Conservation (phyloP, 2,113 vertebrate genomes). For the Pterophyllum scalare region DNA sequence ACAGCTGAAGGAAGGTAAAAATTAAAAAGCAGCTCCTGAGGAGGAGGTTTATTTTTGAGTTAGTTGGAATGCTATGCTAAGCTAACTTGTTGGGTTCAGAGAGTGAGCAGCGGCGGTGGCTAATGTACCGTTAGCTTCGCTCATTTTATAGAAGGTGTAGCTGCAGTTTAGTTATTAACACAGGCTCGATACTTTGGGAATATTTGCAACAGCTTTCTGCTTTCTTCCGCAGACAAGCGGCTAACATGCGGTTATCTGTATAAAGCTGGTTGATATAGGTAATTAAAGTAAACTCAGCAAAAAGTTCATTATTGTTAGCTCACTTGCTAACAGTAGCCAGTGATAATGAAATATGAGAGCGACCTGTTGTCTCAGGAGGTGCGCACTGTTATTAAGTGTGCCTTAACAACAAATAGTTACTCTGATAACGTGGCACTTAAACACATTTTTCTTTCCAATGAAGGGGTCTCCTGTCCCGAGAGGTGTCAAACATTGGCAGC, state of each 20-base stretch:
- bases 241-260: rapidly evolving
- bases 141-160: constrained; percentile 42
- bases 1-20: background rate
- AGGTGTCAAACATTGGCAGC: background rate
- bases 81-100: constrained; percentile 46
- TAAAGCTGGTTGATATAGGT: background rate
- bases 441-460: background rate
- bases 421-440: background rate
- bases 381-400: constrained; percentile 19
- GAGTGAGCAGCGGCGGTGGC: background rate
- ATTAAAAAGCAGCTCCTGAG: background rate
- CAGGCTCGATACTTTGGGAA: background rate
- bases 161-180: background rate
- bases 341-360: constrained; percentile 43
- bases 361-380: constrained; percentile 61
- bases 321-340: constrained; percentile 46
- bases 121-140: constrained; percentile 50
- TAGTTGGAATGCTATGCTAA: constrained; percentile 28
- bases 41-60: background rate
- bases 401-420: background rate
- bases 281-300: background rate
- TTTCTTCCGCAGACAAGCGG: rapidly evolving
- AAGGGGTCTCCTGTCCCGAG: background rate
- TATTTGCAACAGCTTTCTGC: background rate
- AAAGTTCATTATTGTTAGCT: constrained; percentile 41